Conservation (phyloP, 2,888 invertebrate species). For the Netelia fuscicornis region DNA sequence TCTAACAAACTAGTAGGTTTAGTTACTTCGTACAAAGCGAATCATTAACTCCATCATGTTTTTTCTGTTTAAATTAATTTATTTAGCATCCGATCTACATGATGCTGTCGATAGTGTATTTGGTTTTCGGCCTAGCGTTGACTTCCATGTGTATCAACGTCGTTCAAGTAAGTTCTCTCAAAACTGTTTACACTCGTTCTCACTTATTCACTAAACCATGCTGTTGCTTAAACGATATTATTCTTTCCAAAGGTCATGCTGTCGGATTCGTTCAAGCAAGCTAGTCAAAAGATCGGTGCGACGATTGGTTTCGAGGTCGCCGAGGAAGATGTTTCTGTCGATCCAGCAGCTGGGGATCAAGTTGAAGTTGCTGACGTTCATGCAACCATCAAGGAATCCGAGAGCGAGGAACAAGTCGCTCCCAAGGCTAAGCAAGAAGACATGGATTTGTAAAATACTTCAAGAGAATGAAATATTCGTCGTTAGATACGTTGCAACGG, state of each 20-base stretch:
- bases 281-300: constrained; percentile 93
- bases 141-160: constrained; percentile 99
- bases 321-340: constrained; percentile 87
- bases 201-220: constrained; percentile 10
- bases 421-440: constrained; percentile 80
- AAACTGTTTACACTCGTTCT: background rate
- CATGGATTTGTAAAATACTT: constrained; percentile 75
- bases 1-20: background rate
- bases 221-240: constrained; percentile 14
- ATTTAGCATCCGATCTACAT: constrained; percentile 93
- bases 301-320: constrained; percentile 92
- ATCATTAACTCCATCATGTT: background rate
- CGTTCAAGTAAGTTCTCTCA: constrained; percentile 90
- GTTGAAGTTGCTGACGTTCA: constrained; percentile 83
- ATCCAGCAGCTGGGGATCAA: constrained; percentile 80
- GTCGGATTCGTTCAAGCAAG: constrained; percentile 93
- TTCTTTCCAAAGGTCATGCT: constrained; percentile 84
- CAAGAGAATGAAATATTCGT: constrained; percentile 5
- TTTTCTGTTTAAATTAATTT: constrained; percentile 73
- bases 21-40: background rate
- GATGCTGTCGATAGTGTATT: constrained; percentile 96
- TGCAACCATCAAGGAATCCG: constrained; percentile 72
- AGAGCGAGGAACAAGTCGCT: constrained; percentile 75
- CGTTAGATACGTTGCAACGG: constrained; percentile 23
- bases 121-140: constrained; percentile 97